phyloP scores from a whole-genome alignment of 2,888 invertebrate species.

The Mythimna pallens region DNA sequence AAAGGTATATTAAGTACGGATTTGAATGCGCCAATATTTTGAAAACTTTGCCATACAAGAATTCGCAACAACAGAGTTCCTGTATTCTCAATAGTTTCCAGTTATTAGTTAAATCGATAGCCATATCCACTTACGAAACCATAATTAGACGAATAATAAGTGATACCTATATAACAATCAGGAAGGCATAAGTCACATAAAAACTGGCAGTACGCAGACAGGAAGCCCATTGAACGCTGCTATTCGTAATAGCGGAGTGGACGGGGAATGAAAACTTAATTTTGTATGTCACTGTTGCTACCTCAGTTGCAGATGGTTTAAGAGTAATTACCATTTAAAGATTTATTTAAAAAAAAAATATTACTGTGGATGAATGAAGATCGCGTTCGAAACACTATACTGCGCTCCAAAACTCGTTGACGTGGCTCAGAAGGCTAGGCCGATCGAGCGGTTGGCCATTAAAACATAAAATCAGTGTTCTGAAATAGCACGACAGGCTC shows the following conservation, averaged over 20 bases:
- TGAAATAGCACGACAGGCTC: too few species aligned
- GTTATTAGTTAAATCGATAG: conserved; percentile 42
- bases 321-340: background rate
- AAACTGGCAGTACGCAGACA: conserved; percentile 55
- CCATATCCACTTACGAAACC: conserved; percentile 57
- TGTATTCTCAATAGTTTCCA: conserved; percentile 43
- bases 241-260: conserved; percentile 43
- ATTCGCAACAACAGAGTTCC: conserved; percentile 30
- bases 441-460: too few species aligned
- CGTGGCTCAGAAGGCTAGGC: too few species aligned
- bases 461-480: too few species aligned
- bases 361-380: too few species aligned
- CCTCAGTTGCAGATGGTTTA: conserved; percentile 1
- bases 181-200: conserved; percentile 59
- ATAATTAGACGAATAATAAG: conserved; percentile 57
- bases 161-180: conserved; percentile 57
- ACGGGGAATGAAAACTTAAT: conserved; percentile 49
- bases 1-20: background rate
- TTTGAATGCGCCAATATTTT: conserved; percentile 23
- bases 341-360: too few species aligned
- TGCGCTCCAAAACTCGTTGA: too few species aligned
- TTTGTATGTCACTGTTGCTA: conserved; percentile 52
- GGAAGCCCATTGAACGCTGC: conserved; percentile 54
- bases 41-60: conserved; percentile 15
- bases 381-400: too few species aligned